phyloP scores from a whole-genome alignment of 2,113 vertebrate genomes.

The Gymnarchus niloticus region DNA sequence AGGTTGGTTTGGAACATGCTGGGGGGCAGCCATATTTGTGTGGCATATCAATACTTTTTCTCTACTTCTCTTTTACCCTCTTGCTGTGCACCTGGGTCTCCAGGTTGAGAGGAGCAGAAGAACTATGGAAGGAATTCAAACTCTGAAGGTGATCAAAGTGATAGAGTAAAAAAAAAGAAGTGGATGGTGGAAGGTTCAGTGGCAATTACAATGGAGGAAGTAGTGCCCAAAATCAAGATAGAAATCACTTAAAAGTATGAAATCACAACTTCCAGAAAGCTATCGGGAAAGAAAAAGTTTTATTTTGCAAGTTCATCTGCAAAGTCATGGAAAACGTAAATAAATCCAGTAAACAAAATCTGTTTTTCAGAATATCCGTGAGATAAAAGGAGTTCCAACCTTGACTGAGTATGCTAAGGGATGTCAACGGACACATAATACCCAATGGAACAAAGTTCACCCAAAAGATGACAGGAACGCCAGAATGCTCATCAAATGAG shows the following conservation, averaged over 20 bases:
- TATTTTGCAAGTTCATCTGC: background rate
- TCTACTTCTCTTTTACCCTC: background rate
- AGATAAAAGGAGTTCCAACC: background rate
- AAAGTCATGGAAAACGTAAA: background rate
- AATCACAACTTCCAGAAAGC: background rate
- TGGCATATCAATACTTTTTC: background rate
- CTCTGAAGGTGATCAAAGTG: background rate
- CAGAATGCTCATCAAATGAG: background rate
- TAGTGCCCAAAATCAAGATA: background rate
- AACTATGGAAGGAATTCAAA: constrained; percentile 5
- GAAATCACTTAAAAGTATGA: background rate
- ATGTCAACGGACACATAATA: background rate
- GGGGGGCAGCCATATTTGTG: background rate
- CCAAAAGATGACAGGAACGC: background rate
- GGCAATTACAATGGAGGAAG: too few species aligned
- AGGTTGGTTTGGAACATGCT: background rate
- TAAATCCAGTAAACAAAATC: background rate
- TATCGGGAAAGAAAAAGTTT: background rate
- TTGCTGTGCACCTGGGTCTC: background rate
- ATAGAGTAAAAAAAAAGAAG: background rate
- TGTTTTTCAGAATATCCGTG: background rate
- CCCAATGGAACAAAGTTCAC: background rate
- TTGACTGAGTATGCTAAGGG: background rate
- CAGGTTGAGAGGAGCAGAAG: constrained; percentile 1
- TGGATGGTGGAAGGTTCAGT: background rate